phyloP scores from a whole-genome alignment of 2,888 invertebrate species.

The Drosophila prolongata region DNA sequence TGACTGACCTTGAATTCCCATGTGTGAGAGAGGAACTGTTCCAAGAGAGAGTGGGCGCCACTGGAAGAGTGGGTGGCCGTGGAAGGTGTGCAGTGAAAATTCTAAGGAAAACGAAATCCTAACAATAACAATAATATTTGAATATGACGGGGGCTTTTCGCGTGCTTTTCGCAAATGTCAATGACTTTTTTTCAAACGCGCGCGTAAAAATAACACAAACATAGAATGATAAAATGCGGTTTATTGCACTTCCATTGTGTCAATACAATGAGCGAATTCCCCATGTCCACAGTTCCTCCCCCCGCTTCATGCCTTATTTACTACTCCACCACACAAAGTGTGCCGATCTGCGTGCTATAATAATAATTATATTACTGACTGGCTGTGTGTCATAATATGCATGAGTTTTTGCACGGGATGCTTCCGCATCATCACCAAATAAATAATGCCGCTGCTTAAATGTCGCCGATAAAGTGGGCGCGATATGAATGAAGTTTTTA shows the following conservation, averaged over 20 bases:
- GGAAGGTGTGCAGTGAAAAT: constrained; percentile 25
- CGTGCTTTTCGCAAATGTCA: constrained; percentile 56
- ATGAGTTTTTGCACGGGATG: constrained; percentile 24
- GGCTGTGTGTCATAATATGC: constrained; percentile 42
- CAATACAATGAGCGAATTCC: constrained; percentile 44
- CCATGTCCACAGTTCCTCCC: constrained; percentile 2
- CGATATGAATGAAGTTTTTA: constrained; percentile 41
- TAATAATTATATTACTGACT: constrained; percentile 33
- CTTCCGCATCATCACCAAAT: constrained; percentile 45
- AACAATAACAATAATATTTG: constrained; percentile 36
- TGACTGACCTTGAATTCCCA: constrained; percentile 71
- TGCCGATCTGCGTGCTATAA: constrained; percentile 44
- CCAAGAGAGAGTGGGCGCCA: neutral
- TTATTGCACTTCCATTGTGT: constrained; percentile 72
- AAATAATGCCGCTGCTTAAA: constrained; percentile 17
- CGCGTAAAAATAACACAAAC: constrained; percentile 65
- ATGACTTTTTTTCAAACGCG: constrained; percentile 68
- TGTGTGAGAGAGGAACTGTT: constrained; percentile 16
- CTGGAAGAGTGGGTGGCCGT: constrained; percentile 13
- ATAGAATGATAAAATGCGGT: constrained; percentile 63
- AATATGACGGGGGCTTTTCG: constrained; percentile 22
- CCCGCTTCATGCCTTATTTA: constrained; percentile 1
- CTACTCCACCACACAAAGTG: constrained; percentile 36
- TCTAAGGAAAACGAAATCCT: constrained; percentile 27
- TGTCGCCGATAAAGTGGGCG: constrained; percentile 33